Percentiles rank a stretch among this genome's conserved stretches.
Conservation (phyloP, 2,113 vertebrate genomes). For the Archilochus colubris region DNA sequence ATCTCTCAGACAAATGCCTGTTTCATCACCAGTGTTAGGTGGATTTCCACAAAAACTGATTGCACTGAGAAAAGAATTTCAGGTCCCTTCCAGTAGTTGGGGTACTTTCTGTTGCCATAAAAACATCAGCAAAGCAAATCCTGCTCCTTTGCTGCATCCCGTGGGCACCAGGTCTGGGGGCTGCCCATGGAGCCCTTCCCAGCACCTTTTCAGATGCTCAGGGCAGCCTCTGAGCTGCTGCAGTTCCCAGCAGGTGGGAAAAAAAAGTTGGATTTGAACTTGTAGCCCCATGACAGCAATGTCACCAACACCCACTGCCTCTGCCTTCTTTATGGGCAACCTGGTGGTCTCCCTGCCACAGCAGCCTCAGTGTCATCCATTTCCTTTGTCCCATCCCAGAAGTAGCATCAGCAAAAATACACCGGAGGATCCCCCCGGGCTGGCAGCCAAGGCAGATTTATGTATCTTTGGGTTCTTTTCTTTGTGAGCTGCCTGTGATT, state of each 20-base stretch:
- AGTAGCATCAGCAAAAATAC: conserved; percentile 55
- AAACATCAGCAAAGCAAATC: background rate
- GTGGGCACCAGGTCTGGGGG: accelerated
- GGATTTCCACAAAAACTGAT: background rate
- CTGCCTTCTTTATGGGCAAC: conserved; percentile 27
- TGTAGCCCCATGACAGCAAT: background rate
- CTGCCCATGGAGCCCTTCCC: background rate
- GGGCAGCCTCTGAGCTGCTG: background rate
- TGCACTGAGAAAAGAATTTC: background rate
- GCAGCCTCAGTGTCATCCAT: background rate
- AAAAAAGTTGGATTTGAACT: conserved; percentile 6
- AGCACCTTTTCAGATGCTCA: background rate
- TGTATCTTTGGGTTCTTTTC: background rate
- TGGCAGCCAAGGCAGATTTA: conserved; percentile 53
- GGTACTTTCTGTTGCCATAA: background rate
- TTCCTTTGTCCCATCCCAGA: conserved; percentile 45
- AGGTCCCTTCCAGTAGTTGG: background rate
- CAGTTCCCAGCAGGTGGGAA: background rate
- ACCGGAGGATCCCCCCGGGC: conserved; percentile 25
- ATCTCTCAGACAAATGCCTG: background rate
- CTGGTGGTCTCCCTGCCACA: conserved; percentile 30
- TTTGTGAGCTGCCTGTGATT: conserved; percentile 56
- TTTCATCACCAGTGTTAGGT: background rate
- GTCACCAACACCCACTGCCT: background rate
- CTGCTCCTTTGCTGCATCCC: background rate